Evolutionary conservation across 2,797 vertebrate species (phyloP).

Genomic region (Mormyrus proboscirostris): DNA sequence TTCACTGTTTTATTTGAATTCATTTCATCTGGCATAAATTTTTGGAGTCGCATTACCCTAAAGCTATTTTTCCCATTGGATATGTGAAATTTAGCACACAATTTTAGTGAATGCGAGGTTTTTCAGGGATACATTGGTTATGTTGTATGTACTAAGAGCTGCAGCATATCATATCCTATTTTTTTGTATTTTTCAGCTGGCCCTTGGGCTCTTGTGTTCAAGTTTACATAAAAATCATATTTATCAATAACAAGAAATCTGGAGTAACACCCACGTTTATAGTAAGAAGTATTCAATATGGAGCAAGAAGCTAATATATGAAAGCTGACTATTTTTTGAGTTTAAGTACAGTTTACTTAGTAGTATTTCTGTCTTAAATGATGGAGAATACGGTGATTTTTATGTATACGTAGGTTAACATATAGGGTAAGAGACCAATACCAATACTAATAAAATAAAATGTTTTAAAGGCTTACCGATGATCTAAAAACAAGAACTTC

Average conservation of each 20-base stretch:
- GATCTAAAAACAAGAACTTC: conserved; percentile 72
- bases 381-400: neutral
- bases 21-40: neutral
- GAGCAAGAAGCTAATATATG: neutral
- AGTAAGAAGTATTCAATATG: neutral
- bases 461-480: conserved; percentile 59
- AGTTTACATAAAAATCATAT: neutral
- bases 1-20: neutral
- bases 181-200: neutral
- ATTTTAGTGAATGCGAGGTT: neutral
- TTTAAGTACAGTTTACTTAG: neutral
- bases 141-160: neutral
- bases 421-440: neutral
- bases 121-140: neutral
- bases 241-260: neutral
- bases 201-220: neutral
- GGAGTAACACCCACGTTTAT: neutral
- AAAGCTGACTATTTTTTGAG: neutral
- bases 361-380: neutral
- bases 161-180: neutral
- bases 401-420: neutral
- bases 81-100: neutral
- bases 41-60: neutral
- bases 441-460: neutral
- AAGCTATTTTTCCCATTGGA: neutral